phyloP scores from a whole-genome alignment of 2,888 invertebrate species.

The Trimorus sp. region DNA sequence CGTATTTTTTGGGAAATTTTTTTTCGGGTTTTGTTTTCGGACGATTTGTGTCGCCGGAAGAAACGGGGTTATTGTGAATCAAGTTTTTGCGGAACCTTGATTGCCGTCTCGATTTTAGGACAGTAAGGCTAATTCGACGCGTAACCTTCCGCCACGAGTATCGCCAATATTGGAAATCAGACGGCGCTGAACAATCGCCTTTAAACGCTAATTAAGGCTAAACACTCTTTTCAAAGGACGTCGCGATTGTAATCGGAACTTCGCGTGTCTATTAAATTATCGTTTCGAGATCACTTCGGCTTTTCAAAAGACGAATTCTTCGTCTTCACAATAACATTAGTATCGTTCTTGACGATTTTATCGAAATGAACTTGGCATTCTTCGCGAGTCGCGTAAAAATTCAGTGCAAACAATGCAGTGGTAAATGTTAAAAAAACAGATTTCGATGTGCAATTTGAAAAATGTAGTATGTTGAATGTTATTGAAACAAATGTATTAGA shows the following conservation, averaged over 20 bases:
- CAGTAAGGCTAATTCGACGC: slow-evolving; percentile 52
- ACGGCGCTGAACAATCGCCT: slow-evolving; percentile 36
- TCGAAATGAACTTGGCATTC: no score
- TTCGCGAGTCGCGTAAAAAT: no score
- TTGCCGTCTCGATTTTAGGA: slow-evolving; percentile 51
- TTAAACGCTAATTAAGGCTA: slow-evolving; percentile 43
- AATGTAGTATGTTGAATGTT: no score
- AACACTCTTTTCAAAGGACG: slow-evolving; percentile 34
- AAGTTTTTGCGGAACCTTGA: slow-evolving; percentile 36
- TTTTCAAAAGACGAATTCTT: background rate
- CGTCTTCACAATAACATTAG: background rate
- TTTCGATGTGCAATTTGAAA: no score
- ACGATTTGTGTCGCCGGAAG: background rate
- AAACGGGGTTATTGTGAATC: background rate
- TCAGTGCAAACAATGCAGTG: no score
- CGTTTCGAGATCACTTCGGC: slow-evolving; percentile 4
- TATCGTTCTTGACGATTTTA: background rate
- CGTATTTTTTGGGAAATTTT: no score
- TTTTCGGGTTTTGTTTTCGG: background rate
- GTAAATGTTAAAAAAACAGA: no score
- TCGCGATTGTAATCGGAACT: slow-evolving; percentile 23
- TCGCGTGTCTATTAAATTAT: slow-evolving; percentile 23
- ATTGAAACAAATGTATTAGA: no score
- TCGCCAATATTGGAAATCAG: slow-evolving; percentile 51
- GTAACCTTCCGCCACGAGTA: slow-evolving; percentile 47